phyloP scores from a whole-genome alignment of 1,140 invertebrate genomes.

The Aphelenchoides fujianensis region DNA sequence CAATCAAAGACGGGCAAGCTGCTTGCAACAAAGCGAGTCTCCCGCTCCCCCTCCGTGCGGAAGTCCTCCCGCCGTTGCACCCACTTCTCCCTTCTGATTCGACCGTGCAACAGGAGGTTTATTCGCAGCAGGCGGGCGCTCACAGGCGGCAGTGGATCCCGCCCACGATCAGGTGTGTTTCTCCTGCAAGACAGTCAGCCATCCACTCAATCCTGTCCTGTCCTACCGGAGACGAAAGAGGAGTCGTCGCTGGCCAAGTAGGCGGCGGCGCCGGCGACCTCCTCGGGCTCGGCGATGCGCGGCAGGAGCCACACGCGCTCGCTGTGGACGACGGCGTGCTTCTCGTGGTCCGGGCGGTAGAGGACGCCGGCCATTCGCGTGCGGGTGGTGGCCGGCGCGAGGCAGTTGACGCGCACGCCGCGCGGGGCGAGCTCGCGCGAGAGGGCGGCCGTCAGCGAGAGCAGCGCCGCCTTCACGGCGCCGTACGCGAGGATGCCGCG shows the following conservation, averaged over 20 bases:
- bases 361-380: neutral
- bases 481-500: neutral
- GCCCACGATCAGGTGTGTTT: neutral
- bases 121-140: no score
- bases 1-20: no score
- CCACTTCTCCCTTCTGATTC: no score
- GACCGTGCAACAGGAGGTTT: no score
- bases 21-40: no score
- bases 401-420: neutral
- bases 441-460: neutral
- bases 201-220: no score
- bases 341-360: neutral
- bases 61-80: no score
- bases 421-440: neutral
- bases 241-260: no score
- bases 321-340: neutral
- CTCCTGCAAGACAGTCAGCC: neutral
- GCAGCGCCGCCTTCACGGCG: neutral
- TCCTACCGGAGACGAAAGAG: no score
- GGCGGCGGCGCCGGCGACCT: no score
- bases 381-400: neutral
- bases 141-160: no score
- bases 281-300: neutral
- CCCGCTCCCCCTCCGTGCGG: no score
- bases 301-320: neutral